A percentile compares a stretch with the other conserved stretches of the same genome.
Evolutionary conservation across 1,140 invertebrate species (phyloP).

Genomic region (Pantala flavescens): DNA sequence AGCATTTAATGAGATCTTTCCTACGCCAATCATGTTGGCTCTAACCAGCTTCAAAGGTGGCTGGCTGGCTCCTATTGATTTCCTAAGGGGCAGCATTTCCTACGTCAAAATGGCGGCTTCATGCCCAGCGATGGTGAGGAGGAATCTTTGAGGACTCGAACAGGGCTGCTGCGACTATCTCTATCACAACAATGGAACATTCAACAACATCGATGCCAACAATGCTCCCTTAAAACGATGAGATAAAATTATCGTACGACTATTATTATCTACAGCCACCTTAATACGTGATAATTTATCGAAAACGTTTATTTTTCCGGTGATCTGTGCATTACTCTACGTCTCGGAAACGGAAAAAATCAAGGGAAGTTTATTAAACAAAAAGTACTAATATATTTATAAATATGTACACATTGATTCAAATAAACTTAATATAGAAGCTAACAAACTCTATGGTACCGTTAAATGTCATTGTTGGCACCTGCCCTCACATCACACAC

Average conservation of each 20-base stretch:
- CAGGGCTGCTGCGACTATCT: constrained; percentile 6
- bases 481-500: constrained; percentile 6
- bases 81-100: constrained; percentile 3
- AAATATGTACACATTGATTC: neutral
- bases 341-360: neutral
- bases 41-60: constrained; percentile 7
- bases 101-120: constrained; percentile 7
- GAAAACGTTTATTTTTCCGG: neutral
- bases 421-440: neutral
- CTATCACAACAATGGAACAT: constrained; percentile 6
- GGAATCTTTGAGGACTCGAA: constrained; percentile 4
- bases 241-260: neutral
- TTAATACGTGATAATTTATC: neutral
- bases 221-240: constrained; percentile 1
- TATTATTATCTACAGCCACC: neutral
- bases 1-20: constrained; percentile 5
- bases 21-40: constrained; percentile 3
- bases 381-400: neutral
- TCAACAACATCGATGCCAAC: constrained; percentile 5
- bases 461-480: constrained; percentile 1
- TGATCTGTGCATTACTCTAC: neutral
- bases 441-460: neutral
- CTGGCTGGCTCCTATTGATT: constrained; percentile 6
- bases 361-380: neutral
- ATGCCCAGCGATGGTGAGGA: constrained; percentile 1